Base-by-base conservation (phyloP, 2,113 vertebrate species). In the Shinisaurus crocodilurus region DNA sequence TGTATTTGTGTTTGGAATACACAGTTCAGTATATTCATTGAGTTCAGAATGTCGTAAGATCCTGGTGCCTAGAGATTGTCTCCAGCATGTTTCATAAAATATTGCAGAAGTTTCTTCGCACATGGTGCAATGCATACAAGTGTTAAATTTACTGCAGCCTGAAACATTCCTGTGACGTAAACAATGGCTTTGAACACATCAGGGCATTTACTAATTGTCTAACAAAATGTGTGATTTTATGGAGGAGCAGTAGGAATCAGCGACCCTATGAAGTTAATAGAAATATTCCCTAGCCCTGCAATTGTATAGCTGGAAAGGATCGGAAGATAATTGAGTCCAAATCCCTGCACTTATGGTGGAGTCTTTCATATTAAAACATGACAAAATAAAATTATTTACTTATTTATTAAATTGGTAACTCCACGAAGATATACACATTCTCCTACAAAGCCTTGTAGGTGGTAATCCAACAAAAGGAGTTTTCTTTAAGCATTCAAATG, bases 1-100 rank as follows among this genome's bases (percentile, higher is more conserved):
- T 50, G 10, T 84, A 84, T 84, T 43, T 6, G 57, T 82, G 34
- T 63, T 63, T 34, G 65, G 32, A 67, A 69, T 85, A 34, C 29
- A 69, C 7, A 34, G 10, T 91, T 92, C 79, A 2, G 74, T 94
- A 88, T 95, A 89, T 85, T 94, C 90, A 86, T 79, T 37, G 87
- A 80, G 18, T 65, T 91, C 13, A 2, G 90, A 69, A 92, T 93
- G 37, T 80, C 25, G 87, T 93, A 83, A 91, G 27, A 91, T 80
- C 79, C 80, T 50, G 2, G 48, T 18, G 54, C 60, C 89, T 27
- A 86, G 70, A 91, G 83, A 89, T 60, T 88, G 91, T 57, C 93
- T 85, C 83, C 70, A 7, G 76, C 37, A 76, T 32, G n/a, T 1
- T 50, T 87, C 6, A 88, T 40, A 29, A 92, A 90, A 63, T 50